Evolutionary conservation across 2,888 invertebrate species (phyloP).

Genomic region (Archips xylosteana): DNA sequence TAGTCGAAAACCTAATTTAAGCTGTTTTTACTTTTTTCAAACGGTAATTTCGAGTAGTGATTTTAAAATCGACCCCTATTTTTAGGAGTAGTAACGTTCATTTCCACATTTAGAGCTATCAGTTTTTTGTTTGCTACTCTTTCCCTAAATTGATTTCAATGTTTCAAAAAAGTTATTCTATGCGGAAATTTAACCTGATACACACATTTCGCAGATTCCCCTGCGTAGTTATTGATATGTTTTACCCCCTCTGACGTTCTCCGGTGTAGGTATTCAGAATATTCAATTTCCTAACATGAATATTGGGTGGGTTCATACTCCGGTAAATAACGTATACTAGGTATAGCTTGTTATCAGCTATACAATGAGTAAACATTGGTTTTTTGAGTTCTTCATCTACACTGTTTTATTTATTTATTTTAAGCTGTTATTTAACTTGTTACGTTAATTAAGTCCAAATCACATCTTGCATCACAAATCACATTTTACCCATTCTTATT

Average conservation of each 20-base stretch:
- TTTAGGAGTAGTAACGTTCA: no score
- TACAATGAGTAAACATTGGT: background rate
- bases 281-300: background rate
- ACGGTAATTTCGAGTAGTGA: no score
- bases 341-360: background rate
- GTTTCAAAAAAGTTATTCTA: background rate
- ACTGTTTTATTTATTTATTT: no score
- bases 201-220: background rate
- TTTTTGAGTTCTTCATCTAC: no score
- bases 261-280: background rate
- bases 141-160: background rate
- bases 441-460: no score
- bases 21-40: no score
- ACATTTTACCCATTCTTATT: no score
- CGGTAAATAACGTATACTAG: background rate
- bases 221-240: background rate
- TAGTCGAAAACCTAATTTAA: no score
- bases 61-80: no score
- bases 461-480: no score
- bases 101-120: no score
- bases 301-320: background rate
- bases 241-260: background rate
- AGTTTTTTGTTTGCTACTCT: background rate
- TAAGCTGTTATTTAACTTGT: no score
- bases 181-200: background rate